Base-by-base conservation (phyloP, 2,797 vertebrate genomes). In the Lophius americanus region DNA sequence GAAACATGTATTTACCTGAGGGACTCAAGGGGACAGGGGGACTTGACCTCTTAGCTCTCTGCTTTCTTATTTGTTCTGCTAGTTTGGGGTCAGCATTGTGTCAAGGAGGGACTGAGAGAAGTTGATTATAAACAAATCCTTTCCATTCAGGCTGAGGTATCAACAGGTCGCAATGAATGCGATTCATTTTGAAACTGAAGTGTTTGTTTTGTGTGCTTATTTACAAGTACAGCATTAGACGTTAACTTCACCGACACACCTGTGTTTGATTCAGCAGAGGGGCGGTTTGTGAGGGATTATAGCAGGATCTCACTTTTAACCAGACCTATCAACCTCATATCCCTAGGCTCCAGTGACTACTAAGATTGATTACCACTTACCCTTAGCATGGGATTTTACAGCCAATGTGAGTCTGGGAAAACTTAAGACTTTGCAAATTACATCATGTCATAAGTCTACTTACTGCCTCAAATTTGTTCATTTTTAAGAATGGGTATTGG, bases 301-400 rank as follows among this genome's bases (percentile, higher is more conserved):
- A 76, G 80, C 76, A 67, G 70, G 67, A 78, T 72, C 68, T 79
- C 23, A 13, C 42, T 78, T 68, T 75, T 84, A 80, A 81, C 58
- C 79, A 57, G 67, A 73, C 72, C 49, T 71, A 72, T 81, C 81
- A 23, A 56, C 71, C 54, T 68, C 63, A 62, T 63, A 79, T 83
- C 77, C 79, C 35, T 51, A 9, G 70, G 76, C 81, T 55, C 71
- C 51, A 73, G 71, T 70, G 73, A 63, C 63, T 70, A 51, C 57
- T 74, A 14, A 72, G 81, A 88, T 83, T 79, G 81, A 88, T 89
- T 57, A 56, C 79, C 78, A 84, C 76, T 84, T 86, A 79, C 74
- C 52, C 52, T 79, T 67, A 60, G 70, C 57, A 46, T 61, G 68
- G 44, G 60, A 56, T 86, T 52, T 52, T 44, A 55, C 76, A 76